Evolutionary conservation across 2,888 invertebrate genomes (phyloP).

Genomic region (Subacronicta megacephala): DNA sequence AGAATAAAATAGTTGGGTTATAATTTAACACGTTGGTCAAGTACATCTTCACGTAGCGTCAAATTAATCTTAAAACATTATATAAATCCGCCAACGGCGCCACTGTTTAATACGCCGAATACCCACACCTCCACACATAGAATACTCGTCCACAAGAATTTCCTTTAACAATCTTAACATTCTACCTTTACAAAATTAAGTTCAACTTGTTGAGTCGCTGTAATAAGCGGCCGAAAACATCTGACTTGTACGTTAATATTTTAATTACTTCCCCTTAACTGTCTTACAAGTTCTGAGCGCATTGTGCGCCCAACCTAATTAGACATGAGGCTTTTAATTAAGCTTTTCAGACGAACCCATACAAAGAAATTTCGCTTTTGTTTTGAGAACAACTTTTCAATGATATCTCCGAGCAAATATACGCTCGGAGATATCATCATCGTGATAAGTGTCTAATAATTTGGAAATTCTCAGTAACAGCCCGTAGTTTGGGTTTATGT

Average conservation of each 20-base stretch:
- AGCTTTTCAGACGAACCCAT: conserved; percentile 60
- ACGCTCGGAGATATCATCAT: too few species aligned
- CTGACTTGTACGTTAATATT: conserved; percentile 78
- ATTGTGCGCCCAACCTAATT: conserved; percentile 73
- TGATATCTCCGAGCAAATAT: too few species aligned
- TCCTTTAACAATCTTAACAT: conserved; percentile 9
- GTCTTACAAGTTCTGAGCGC: conserved; percentile 74
- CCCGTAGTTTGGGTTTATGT: too few species aligned
- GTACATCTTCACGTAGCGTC: too few species aligned
- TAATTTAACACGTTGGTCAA: too few species aligned
- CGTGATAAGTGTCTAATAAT: too few species aligned
- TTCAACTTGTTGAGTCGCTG: conserved; percentile 71
- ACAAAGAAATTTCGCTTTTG: conserved; percentile 39
- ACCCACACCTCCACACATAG: conserved; percentile 11
- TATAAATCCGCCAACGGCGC: too few species aligned
- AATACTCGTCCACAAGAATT: conserved; percentile 3
- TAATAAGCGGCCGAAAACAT: conserved; percentile 71
- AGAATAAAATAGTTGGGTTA: too few species aligned
- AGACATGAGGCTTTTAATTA: conserved; percentile 76
- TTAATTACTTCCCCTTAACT: conserved; percentile 80
- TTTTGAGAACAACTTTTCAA: too few species aligned
- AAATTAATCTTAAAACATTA: too few species aligned
- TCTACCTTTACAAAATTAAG: conserved; percentile 49
- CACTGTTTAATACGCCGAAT: neutral
- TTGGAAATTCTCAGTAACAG: too few species aligned